Evolutionary conservation across 2,113 vertebrate genomes (phyloP).

Genomic region (Ibidorhyncha struthersii): DNA sequence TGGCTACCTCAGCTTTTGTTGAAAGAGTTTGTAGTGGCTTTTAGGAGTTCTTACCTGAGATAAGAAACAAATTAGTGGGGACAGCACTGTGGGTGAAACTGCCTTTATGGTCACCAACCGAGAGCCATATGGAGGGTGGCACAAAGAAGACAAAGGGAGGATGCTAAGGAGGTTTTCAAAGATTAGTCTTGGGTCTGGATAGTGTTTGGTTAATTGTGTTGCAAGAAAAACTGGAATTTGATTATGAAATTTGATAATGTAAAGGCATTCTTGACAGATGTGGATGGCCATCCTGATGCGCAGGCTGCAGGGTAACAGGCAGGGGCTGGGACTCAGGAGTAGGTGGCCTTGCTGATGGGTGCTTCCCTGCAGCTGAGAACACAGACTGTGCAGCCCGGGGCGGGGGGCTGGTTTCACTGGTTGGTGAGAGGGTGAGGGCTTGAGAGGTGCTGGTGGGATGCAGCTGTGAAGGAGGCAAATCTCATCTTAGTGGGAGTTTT

Average conservation of each 20-base stretch:
- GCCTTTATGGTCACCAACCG: background rate
- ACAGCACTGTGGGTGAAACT: background rate
- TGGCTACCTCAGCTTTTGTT: slow-evolving; percentile 7
- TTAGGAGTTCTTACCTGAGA: background rate
- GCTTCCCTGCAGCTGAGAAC: background rate
- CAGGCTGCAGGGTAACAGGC: background rate
- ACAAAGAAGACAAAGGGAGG: background rate
- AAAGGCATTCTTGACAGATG: background rate
- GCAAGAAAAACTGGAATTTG: background rate
- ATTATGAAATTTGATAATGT: background rate
- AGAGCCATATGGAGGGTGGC: background rate
- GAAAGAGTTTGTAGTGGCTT: background rate
- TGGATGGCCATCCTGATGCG: background rate
- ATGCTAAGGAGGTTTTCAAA: background rate
- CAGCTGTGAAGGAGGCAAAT: background rate
- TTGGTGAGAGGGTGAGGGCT: background rate
- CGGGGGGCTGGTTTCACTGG: background rate
- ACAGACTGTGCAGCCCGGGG: background rate
- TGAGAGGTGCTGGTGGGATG: background rate
- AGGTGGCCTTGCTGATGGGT: background rate
- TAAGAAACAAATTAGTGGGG: background rate
- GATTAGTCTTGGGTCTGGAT: background rate
- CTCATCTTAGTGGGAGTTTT: background rate
- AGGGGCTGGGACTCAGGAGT: background rate
- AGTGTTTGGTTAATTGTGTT: background rate